Percentiles rank a stretch among this genome's conserved stretches.
Conservation (phyloP, 2,797 vertebrate species). For the Typhlichthys eigenmanni region DNA sequence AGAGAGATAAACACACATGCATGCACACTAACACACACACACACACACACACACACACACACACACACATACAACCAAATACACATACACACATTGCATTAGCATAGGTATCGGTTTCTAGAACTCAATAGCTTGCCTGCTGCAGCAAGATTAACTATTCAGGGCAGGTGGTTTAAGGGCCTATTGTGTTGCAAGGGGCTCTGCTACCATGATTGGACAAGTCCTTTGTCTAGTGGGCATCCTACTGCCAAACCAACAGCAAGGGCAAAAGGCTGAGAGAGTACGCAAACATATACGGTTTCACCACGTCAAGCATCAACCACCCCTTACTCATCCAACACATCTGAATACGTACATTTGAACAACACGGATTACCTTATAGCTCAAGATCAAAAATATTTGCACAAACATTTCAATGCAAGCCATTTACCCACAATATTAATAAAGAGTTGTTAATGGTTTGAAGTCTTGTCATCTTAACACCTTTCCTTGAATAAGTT, state of each 20-base stretch:
- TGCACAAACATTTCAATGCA: conserved; percentile 7
- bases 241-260: conserved; percentile 67
- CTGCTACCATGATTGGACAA: conserved; percentile 69
- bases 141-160: conserved; percentile 80
- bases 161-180: conserved; percentile 79
- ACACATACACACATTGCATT: conserved; percentile 51
- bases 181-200: conserved; percentile 77
- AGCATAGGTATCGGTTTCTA: conserved; percentile 76
- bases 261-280: conserved; percentile 68
- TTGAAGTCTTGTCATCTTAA: conserved; percentile 33
- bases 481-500: conserved; percentile 57
- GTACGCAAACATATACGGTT: conserved; percentile 67
- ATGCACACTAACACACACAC: neutral
- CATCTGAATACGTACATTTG: conserved; percentile 31
- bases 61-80: conserved; percentile 38
- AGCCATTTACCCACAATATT: conserved; percentile 19
- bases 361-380: no score
- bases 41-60: no score
- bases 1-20: conserved; percentile 15
- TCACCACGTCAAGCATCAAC: conserved; percentile 54
- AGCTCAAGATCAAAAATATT: neutral
- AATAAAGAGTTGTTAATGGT: conserved; percentile 20
- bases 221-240: conserved; percentile 70
- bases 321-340: conserved; percentile 41
- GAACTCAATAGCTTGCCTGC: conserved; percentile 80